These are phyloP conservation scores for Lutra lutra DNA, from an alignment of 2,797 vertebrate genomes.

Conservation along the genomic window DNA sequence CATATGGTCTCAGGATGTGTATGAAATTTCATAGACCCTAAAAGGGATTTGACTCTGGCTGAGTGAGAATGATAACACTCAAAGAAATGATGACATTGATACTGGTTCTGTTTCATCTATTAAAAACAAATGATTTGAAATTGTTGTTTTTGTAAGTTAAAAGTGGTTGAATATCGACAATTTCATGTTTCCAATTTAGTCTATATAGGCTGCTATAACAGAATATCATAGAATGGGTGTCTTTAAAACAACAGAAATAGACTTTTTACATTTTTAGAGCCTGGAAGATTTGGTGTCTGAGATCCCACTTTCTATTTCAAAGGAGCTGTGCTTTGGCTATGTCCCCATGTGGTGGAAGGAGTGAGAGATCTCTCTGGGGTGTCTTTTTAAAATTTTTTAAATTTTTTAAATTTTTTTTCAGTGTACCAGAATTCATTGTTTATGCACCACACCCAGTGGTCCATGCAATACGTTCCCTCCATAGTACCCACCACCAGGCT, in stretches of 20 bases:
- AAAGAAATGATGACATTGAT: background rate
- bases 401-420: too few relatives aligned
- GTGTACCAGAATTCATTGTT: too few relatives aligned
- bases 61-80: background rate
- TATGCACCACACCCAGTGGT: too few relatives aligned
- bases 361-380: too few relatives aligned
- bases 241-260: background rate
- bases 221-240: too few relatives aligned
- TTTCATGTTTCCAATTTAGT: background rate
- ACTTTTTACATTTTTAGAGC: background rate
- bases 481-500: too few relatives aligned
- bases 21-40: background rate
- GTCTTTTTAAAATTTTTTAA: too few relatives aligned
- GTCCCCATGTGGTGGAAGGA: too few relatives aligned
- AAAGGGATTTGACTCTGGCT: background rate
- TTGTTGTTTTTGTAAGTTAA: background rate
- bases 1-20: background rate
- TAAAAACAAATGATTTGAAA: background rate
- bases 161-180: background rate
- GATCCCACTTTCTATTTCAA: background rate
- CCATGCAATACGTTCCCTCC: too few relatives aligned
- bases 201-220: background rate
- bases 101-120: background rate
- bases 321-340: background rate
- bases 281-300: background rate